phyloP scores from a whole-genome alignment of 2,888 invertebrate species.

The Eupithecia vulgata region DNA sequence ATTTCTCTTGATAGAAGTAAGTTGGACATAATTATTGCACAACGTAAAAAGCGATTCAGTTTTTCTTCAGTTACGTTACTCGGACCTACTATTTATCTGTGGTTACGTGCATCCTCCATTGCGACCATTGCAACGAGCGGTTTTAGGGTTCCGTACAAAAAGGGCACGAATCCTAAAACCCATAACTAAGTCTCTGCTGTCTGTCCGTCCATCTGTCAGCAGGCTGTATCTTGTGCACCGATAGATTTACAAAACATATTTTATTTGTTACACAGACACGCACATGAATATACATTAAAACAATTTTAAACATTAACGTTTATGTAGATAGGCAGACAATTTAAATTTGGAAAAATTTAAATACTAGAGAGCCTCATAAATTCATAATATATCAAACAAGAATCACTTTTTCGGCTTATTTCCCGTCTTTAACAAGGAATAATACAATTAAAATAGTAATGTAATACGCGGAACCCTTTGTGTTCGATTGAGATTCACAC shows the following conservation, averaged over 20 bases:
- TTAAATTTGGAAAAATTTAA: too few relatives aligned
- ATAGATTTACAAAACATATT: too few relatives aligned
- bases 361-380: too few relatives aligned
- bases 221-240: too few relatives aligned
- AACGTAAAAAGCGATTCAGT: not conserved
- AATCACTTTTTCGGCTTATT: not conserved
- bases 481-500: not conserved
- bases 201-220: not conserved
- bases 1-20: not conserved
- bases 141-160: not conserved
- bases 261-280: too few relatives aligned
- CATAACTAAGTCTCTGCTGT: not conserved
- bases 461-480: not conserved
- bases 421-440: too few relatives aligned
- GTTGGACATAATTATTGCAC: not conserved
- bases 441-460: not conserved
- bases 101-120: slow-evolving; percentile 4
- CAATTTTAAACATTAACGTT: too few relatives aligned
- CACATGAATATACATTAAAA: too few relatives aligned
- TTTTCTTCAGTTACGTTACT: slow-evolving; percentile 3
- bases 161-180: not conserved
- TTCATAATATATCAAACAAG: too few relatives aligned
- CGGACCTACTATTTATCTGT: not conserved
- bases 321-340: too few relatives aligned
- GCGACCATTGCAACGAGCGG: not conserved